Base-by-base conservation (phyloP, 2,797 vertebrate genomes). In the Gila robusta region DNA sequence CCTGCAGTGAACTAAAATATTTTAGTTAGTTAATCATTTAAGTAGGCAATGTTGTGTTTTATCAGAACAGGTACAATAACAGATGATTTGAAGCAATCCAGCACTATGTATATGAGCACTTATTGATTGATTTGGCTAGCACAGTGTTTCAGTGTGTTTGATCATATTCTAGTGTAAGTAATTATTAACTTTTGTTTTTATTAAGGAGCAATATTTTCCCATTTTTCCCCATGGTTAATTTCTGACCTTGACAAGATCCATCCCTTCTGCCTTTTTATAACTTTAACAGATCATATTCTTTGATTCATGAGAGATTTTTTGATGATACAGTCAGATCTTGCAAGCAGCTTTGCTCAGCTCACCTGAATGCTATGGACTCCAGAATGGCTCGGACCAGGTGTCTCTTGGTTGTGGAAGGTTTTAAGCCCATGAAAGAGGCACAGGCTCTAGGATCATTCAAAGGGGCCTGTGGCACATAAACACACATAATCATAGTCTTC, bases 361-460 rank as follows among this genome's bases (percentile, higher is more conserved):
- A 98, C 98, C 98, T 97, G 94, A 98, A 99, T 47, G 97, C 97
- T 7, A 99, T 44, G 0, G 98, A 98, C 92, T 99, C 98, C 92
- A 99, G 86, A 85, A 99, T 98, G 78, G 98, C 97, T 74, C 98
- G 96, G 23, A 99, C 96, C 11, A 99, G 96, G 86, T 99, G 98
- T 79, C 90, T 93, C 93, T 97, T 98, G 64, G 92, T 98, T 73
- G 97, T 97, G 3, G 97, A 96, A 69, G 96, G 95, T 94, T 98
- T 99, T 87, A 99, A 94, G 80, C 98, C 98, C 97, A 96, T 96
- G 84, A 99, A 96, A 66, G 97, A 97, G 70, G 98, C 97, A 80
- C 97, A 98, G 0, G 97, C 97, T 93, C 91, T 96, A 0, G 97
- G 97, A 88, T 98, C 98, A 87, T 97, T 97, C 82, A 97, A 87